Evolutionary conservation across 2,888 invertebrate genomes (phyloP), one percentile per base, ranked within the genome.

Genomic region (Parnassius orleans): DNA sequence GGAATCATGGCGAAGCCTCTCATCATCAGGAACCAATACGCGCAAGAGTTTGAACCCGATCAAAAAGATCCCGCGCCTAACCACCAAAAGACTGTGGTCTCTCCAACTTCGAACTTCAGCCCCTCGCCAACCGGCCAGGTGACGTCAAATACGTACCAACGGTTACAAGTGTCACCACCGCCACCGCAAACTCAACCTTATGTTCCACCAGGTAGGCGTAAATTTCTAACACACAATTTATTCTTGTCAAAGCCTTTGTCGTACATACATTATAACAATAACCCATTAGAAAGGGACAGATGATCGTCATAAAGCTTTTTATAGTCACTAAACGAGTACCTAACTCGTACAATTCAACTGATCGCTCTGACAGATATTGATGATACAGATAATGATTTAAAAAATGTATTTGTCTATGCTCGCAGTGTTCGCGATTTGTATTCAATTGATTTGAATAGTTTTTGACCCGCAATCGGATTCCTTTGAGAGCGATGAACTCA

Each of bases 21-120:
- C 46, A 87, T 92, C 65, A 92, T 92, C 71, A 83, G 87, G 75
- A 92, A 92, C 70, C 90, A 90, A 62, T 92, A 91, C 67, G 92
- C 90, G 53, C 87, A 90, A 64, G 91, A 92, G 69, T 87, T 80
- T 63, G 92, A 92, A 63, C 87, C 93, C 64, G 86, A 86, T 41
- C 76, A 77, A 55, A 90, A 90, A 64, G 88, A 88, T 19, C 75
- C 19, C 62, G 73, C n/a, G 62, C 76, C 43, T 61, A 69, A 46
- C 63, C 61, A 63, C 1, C 52, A 60, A 24, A 61, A 61, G 42
- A 61, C 60, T 44, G 57, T 58, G 3, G 19, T 57, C 48, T 51
- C 56, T 46, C 59, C 65, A n/a, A 19, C 58, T 7, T 52, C 64
- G 42, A 78, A 69, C 70, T 76, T 72, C 66, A 81, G 77, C 53